Percentiles rank a stretch among this genome's conserved stretches.
Evolutionary conservation across 2,113 vertebrate species (phyloP).

Genomic region (Nothoprocta pentlandii): DNA sequence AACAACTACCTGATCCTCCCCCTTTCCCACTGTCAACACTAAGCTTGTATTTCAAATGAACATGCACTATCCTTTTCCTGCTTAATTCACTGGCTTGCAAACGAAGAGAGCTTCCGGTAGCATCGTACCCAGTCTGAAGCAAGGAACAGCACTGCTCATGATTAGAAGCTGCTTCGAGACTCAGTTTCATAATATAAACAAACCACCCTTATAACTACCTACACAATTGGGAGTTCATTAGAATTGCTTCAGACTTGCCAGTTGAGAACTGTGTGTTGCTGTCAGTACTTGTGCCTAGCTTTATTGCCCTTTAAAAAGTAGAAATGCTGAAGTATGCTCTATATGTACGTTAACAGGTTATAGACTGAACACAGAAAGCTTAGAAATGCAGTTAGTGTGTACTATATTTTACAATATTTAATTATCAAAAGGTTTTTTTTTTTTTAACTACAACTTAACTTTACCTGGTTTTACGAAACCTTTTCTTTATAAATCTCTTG

Average conservation of each 20-base stretch:
- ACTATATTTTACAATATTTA: neutral
- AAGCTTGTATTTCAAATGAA: neutral
- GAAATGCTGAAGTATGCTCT: neutral
- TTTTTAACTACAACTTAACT: neutral
- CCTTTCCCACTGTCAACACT: neutral
- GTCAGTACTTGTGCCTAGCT: neutral
- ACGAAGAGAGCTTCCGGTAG: conserved; percentile 12
- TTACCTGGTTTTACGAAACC: neutral
- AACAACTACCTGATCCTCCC: neutral
- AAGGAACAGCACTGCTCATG: conserved; percentile 1
- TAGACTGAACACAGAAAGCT: neutral
- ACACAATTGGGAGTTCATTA: conserved; percentile 34
- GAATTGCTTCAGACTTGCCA: neutral
- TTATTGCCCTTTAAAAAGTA: neutral
- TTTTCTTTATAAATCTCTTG: neutral
- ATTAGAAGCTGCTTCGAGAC: conserved; percentile 32
- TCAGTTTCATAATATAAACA: conserved; percentile 36
- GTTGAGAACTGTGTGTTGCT: neutral
- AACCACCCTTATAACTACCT: conserved; percentile 16
- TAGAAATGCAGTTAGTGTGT: neutral
- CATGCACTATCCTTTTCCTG: neutral
- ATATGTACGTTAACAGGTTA: neutral
- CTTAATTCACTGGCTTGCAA: conserved; percentile 20
- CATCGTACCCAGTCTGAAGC: neutral
- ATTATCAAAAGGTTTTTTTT: neutral